phyloP scores from a whole-genome alignment of 2,888 invertebrate genomes.

The Parapristionchus giblindavisi region DNA sequence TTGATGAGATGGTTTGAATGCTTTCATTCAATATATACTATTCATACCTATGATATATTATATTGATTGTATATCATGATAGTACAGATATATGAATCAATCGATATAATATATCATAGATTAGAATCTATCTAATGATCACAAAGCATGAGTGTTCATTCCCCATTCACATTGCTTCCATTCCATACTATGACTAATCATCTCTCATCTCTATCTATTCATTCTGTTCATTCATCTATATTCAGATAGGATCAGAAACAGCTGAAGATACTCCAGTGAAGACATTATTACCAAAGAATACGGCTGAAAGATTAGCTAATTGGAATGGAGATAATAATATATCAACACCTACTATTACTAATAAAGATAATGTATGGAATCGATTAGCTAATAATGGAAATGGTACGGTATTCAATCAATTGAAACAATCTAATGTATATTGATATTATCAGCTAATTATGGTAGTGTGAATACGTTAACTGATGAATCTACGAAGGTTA shows the following conservation, averaged over 20 bases:
- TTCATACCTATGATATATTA: too few relatives aligned
- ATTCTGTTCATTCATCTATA: background rate
- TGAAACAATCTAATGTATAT: background rate
- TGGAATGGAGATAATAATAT: conserved; percentile 43
- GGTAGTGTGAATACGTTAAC: conserved; percentile 25
- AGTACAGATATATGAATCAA: too few relatives aligned
- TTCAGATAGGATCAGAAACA: conserved; percentile 27
- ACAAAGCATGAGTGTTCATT: too few relatives aligned
- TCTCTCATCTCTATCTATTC: background rate
- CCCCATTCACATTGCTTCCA: too few relatives aligned
- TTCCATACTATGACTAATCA: too few relatives aligned
- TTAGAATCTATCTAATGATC: too few relatives aligned
- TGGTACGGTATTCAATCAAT: conserved; percentile 7
- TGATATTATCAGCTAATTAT: conserved; percentile 34
- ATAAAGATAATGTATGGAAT: conserved; percentile 24
- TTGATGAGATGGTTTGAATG: too few relatives aligned
- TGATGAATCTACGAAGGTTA: background rate
- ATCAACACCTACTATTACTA: background rate
- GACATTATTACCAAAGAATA: conserved; percentile 34
- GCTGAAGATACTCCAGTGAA: conserved; percentile 17
- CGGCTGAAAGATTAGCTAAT: conserved; percentile 53
- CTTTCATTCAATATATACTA: too few relatives aligned
- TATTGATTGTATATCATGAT: too few relatives aligned
- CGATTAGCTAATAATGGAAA: conserved; percentile 16
- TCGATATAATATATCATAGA: too few relatives aligned